Evolutionary conservation across 2,797 vertebrate species (phyloP), one percentile per base, ranked within the genome.

Genomic region (Antennarius maculatus): DNA sequence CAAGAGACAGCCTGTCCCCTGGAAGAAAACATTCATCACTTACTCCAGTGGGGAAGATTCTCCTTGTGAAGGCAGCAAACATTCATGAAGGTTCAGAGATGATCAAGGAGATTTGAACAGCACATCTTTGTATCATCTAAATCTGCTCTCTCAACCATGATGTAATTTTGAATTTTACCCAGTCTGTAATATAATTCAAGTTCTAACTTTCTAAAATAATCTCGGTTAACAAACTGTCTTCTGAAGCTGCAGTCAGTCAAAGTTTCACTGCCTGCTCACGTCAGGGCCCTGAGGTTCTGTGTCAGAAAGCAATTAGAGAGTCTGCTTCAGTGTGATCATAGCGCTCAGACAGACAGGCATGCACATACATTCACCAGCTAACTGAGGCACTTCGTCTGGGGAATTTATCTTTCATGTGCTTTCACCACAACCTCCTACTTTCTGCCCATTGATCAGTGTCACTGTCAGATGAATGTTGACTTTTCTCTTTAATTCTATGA

Each of bases 1-100:
- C 75, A 45, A 80, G 72, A 78, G 71, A 64, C 81, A 67, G 75
- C 64, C 71, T 74, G 80, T 73, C 56, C 70, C 71, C 71, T 74
- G 76, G 70, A 81, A 65, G 79, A 59, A 69, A 63, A 69, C 81
- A 74, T 48, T 28, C 34, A 69, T 80, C 77, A 56, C 60, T 69
- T 82, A 59, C 69, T 83, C 79, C 76, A 31, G 59, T 9, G 4
- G 41, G 71, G 62, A 69, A 69, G 64, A 74, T 27, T 63, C 54
- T 54, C 47, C 34, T 71, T 79, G 62, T 78, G 61, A 31, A 75
- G 54, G 62, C 73, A 68, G 52, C 58, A 48, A 76, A 61, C 43
- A 58, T 42, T 56, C 23, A 2, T 39, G 60, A 78, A 76, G 66
- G 54, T 48, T 65, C 53, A 45, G 54, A 58, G 29, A 2, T 4